Base-by-base conservation (phyloP, 64 coral and sea anemone species). In the Pachyseris speciosa region DNA sequence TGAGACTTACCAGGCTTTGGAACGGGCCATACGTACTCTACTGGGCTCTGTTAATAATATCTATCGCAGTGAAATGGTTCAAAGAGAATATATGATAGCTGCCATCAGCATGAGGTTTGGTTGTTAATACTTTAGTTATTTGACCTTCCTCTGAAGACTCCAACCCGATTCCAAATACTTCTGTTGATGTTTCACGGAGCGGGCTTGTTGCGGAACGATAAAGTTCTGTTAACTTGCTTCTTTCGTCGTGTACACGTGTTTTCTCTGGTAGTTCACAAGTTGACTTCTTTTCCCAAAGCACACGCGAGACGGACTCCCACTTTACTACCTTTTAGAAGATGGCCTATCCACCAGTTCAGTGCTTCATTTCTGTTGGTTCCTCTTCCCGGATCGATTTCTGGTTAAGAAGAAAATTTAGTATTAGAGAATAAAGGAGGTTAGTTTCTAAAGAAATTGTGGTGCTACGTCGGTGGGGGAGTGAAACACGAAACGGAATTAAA, bases 361-460 rank as follows among this genome's bases (percentile, higher is more conserved):
- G 84, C 84, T 50, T 86, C 84, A 67, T 87, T 87, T 43, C 69
- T 67, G 52, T 87, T 87, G 4, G 85, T 87, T 29, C 85, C 85
- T 73, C 69, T 87, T 57, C 85, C 85, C 34, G 47, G 85, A 2
- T 28, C 20, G 26, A 87, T 87, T 53, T 49, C 85, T 60, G 77
- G 20, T 47, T 32, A 48, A 50, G n/a, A n/a, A n/a, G n/a, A n/a
- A n/a, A n/a, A n/a, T n/a, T n/a, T n/a, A n/a, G n/a, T n/a, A n/a
- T n/a, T n/a, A n/a, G n/a, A n/a, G n/a, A n/a, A n/a, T n/a, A n/a
- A n/a, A n/a, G n/a, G n/a, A n/a, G n/a, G n/a, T n/a, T n/a, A n/a
- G n/a, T n/a, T n/a, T n/a, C n/a, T n/a, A n/a, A n/a, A n/a, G n/a
- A n/a, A n/a, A n/a, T n/a, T n/a, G n/a, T n/a, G n/a, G n/a, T n/a